Evolutionary conservation across 2,113 vertebrate genomes (phyloP), one percentile per base, ranked within the genome.

Genomic region (Eptesicus fuscus): DNA sequence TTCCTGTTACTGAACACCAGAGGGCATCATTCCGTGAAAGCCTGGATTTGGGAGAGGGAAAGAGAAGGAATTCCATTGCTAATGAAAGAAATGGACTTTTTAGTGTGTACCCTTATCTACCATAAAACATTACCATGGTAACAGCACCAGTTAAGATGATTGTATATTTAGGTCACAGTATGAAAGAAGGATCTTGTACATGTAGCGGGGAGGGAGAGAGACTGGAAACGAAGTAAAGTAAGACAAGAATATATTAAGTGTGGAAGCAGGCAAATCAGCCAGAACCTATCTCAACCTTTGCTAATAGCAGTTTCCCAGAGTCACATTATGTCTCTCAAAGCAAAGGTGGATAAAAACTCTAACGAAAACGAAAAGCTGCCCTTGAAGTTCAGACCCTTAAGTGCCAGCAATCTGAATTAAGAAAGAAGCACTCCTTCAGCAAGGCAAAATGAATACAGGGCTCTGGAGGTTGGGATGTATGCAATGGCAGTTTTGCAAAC

Each of bases 151-250:
- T 94, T 95, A 96, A 96, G 91, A 97, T 90, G 96, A 90, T 53
- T 91, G 96, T 95, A 97, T 97, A 97, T 97, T 95, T 97, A 98
- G 97, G 97, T 97, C 97, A 97, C 94, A 95, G 70, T 96, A 91
- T 97, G 95, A 97, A 96, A 95, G 94, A 90, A 91, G 95, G 83
- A 97, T 53, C 89, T 78, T 87, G 79, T 94, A 82, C 76, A 78
- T 96, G 92, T 93, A 10, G 53, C 53, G n/a, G 20, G 20, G 82
- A 7, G 16, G 7, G n/a, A 80, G 32, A 17, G 56, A 80, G 23
- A 28, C 23, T 61, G 59, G 59, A 61, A 82, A 74, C 23, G 37
- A 73, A 91, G 63, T 37, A 74, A 22, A 74, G 0, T 70, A 16
- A 88, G 51, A 77, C 51, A 90, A 63, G 76, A 83, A 70, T 22